Conservation (phyloP, 2,797 vertebrate species). For the Crocidura indochinensis region DNA sequence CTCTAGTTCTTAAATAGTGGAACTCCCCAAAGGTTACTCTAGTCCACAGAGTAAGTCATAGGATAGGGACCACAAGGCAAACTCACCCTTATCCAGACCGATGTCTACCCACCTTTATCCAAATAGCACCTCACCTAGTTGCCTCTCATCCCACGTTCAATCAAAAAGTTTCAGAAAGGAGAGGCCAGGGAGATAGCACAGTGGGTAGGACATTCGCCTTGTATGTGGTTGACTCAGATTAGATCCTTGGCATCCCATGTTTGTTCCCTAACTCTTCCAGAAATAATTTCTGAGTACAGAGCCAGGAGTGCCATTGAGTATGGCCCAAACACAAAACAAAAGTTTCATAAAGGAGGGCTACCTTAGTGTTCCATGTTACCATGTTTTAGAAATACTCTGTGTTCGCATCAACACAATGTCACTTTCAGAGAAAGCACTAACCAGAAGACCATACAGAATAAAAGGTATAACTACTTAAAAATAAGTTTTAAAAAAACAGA, state of each 20-base stretch:
- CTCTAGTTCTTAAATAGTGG: not conserved
- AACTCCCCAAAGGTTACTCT: not conserved
- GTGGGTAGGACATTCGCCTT: no score
- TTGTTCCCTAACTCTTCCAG: no score
- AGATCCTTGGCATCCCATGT: no score
- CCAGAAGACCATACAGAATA: not conserved
- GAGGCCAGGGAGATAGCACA: no score
- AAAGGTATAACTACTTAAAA: not conserved
- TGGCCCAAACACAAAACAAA: not conserved
- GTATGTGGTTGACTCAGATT: no score
- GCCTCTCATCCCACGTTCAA: not conserved
- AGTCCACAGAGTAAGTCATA: not conserved
- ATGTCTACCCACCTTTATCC: no score
- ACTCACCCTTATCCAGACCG: not conserved
- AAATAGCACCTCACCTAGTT: not conserved
- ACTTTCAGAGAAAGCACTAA: conserved; percentile 20
- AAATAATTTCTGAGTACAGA: no score
- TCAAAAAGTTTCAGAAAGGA: not conserved
- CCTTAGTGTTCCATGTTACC: not conserved
- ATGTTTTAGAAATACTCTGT: not conserved
- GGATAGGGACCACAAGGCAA: not conserved
- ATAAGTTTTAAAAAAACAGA: not conserved
- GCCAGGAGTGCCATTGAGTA: no score
- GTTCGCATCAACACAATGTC: not conserved
- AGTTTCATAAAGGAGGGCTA: not conserved